Conservation (phyloP, 1,140 invertebrate species). For the Drosophila nasuta region DNA sequence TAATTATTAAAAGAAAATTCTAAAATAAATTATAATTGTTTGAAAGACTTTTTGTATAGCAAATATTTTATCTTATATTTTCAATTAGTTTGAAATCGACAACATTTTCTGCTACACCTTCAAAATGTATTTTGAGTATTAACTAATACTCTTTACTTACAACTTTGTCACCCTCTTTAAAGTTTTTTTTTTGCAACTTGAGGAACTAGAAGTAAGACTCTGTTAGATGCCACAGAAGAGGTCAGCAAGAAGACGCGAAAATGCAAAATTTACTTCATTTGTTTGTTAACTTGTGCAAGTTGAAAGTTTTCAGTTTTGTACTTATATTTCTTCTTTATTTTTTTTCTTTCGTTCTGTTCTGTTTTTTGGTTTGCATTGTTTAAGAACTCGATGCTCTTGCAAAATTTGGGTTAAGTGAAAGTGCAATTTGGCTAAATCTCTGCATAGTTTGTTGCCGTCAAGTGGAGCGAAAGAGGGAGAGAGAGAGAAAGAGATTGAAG, state of each 20-base stretch:
- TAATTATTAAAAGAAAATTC: background rate
- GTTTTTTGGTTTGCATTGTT: constrained; percentile 32
- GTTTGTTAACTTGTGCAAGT: constrained; percentile 46
- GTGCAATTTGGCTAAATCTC: constrained; percentile 48
- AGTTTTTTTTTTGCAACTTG: background rate
- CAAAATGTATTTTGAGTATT: background rate
- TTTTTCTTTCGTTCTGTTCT: constrained; percentile 19
- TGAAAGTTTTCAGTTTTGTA: constrained; percentile 51
- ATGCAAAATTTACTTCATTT: constrained; percentile 54
- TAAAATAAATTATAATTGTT: no score
- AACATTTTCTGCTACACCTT: background rate
- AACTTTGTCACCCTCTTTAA: background rate
- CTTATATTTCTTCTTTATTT: constrained; percentile 10
- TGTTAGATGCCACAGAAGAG: background rate
- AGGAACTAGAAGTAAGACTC: background rate
- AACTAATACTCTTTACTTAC: background rate
- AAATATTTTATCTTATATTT: no score
- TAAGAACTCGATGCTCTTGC: constrained; percentile 28
- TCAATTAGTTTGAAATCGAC: no score
- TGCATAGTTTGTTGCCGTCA: background rate
- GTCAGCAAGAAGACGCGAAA: constrained; percentile 34
- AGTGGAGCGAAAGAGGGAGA: background rate
- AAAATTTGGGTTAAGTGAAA: constrained; percentile 62
- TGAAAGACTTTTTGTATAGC: no score
- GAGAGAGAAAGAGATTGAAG: background rate